A percentile compares a stretch with the other conserved stretches of the same genome.
Evolutionary conservation across 2,113 vertebrate species (phyloP).

Genomic region (Craseonycteris thonglongyai): DNA sequence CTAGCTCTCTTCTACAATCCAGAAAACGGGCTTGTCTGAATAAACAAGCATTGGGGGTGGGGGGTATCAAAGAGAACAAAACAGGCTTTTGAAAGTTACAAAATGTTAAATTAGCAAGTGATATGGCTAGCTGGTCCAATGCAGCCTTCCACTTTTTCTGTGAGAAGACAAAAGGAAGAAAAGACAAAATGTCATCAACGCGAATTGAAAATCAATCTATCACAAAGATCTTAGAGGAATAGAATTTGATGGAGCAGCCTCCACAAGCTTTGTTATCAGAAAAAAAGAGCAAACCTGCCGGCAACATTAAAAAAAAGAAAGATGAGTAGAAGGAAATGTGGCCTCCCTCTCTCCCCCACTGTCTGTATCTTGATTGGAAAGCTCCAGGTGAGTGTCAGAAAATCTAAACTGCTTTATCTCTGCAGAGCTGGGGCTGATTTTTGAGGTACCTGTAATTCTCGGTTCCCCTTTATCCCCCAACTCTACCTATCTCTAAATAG

Average conservation of each 20-base stretch:
- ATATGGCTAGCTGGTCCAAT: not conserved
- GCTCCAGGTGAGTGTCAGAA: not conserved
- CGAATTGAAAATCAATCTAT: constrained; percentile 3
- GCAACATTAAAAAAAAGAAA: not conserved
- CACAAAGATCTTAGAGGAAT: not conserved
- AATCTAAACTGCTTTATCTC: not conserved
- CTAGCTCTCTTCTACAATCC: not conserved
- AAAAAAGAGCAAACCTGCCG: not conserved
- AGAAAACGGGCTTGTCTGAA: constrained; percentile 26
- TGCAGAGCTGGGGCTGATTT: not conserved
- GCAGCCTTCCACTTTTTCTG: not conserved
- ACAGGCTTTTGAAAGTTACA: not conserved
- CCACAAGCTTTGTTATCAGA: not conserved
- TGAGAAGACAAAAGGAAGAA: not conserved
- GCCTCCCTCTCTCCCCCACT: not conserved
- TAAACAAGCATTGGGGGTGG: not conserved
- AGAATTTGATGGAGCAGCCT: not conserved
- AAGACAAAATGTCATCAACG: not conserved
- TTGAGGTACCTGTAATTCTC: not conserved
- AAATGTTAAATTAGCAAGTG: not conserved
- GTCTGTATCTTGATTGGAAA: not conserved
- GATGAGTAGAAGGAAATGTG: not conserved
- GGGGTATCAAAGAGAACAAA: not conserved
- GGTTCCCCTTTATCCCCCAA: not conserved
- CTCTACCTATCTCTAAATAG: not conserved